Base-by-base conservation (phyloP, 64 coral and sea anemone genomes). In the Montipora cactus region DNA sequence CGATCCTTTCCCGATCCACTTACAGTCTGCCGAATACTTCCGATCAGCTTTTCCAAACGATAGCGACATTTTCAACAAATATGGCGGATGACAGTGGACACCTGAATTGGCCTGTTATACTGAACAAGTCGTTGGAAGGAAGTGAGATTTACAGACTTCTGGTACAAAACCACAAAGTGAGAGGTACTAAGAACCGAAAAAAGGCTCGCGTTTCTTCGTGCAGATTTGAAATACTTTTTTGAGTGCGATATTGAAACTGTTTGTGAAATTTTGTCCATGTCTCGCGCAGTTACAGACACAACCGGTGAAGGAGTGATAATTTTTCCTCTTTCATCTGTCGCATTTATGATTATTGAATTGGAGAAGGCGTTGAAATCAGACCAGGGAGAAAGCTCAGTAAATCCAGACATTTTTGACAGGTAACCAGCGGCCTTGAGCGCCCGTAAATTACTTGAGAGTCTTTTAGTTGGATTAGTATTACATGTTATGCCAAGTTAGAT, bases 291-390 rank as follows among this genome's bases (percentile, higher is more conserved):
- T 49, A 88, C 94, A 3, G 81, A 92, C 47, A 96, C 87, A 86
- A 96, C 92, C 53, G 80, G 92, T 8, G 84, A 96, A 67, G 95
- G 91, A 77, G 78, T 88, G 2, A 75, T 99, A 7, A 99, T 99
- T 90, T 99, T 99, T 68, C 98, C 95, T 19, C 89, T 92, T 6
- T 99, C 98, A 20, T 95, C 98, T 75, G 95, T 99, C 18, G 98
- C 98, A 6, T 99, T 96, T 49, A 46, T 99, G 75, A 75, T 96
- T 37, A 49, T 99, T 9, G 48, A 84, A 25, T 58, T 96, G 80
- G 48, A 81, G 76, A 71, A 85, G 25, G 55, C 93, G 4, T 67
- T 76, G 5, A 68, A 19, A 6, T 44, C 89, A 66, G 57, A 53
- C 25, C 74, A 92, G 44, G 95, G 87, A 59, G 51, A 82, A 49